Evolutionary conservation across 2,797 vertebrate species (phyloP), one percentile per base, ranked within the genome.

Genomic region (Erethizon dorsatum): DNA sequence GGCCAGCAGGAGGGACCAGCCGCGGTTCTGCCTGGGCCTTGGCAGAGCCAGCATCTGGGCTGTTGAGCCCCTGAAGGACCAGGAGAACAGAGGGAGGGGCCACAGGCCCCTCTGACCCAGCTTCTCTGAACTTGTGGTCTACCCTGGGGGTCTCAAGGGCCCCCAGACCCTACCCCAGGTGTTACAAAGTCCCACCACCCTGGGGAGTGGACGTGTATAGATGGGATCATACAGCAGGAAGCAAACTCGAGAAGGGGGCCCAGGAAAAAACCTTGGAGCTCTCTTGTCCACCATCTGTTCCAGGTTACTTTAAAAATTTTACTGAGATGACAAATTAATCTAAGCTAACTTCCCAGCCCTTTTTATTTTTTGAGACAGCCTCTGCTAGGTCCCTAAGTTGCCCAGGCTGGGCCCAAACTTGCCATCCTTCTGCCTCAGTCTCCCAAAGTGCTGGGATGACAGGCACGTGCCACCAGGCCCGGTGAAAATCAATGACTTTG

Each of bases 61-160:
- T 50, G 59, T 41, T 73, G 54, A 78, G 88, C 93, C 41, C 75
- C 94, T 97, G 91, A 93, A 93, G 75, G 91, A 91, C 96, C 95
- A 87, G 88, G 89, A 93, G 56, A 96, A 94, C 69, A 24, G 93
- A 94, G 97, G 97, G 96, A 96, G 61, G 92, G 71, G 50, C 91
- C 94, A 56, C 85, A 92, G 97, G 97, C 96, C 82, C 91, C 90
- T 82, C 91, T 54, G 20, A 11, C 90, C 63, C 88, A 37, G 67
- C 77, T 82, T 82, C 57, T 94, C 96, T 93, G 73, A 96, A 86
- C 98, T 87, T 83, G 41, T 54, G 80, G 37, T 79, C 61, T 95
- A 28, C 47, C 5, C 26, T 31, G 28, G 71, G 71, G 5, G 1
- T 82, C 12, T 28, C 47, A 14, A 33, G 69, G 78, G 52, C 57